Conservation (phyloP, 2,113 vertebrate species). For the Trichechus manatus region DNA sequence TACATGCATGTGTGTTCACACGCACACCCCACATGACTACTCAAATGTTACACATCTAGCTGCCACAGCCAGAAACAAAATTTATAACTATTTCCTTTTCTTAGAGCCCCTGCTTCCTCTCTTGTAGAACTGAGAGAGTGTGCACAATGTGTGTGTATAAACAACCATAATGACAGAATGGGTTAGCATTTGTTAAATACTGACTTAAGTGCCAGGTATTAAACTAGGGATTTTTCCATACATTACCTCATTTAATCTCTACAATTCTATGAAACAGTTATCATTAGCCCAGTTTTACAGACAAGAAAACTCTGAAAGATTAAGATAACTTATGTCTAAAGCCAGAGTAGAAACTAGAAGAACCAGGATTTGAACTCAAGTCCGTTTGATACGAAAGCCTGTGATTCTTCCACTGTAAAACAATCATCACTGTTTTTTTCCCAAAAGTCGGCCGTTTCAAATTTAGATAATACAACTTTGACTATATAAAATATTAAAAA, state of each 20-base stretch:
- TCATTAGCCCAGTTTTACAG: neutral
- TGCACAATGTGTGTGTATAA: neutral
- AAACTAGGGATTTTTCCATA: neutral
- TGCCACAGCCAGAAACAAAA: slow-evolving; percentile 18
- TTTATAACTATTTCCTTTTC: neutral
- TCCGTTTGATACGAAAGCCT: neutral
- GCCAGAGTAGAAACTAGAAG: neutral
- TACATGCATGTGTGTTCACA: neutral
- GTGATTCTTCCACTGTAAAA: neutral
- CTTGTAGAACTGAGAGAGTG: neutral
- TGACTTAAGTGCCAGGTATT: neutral
- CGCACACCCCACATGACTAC: neutral
- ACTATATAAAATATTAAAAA: neutral
- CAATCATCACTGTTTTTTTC: neutral
- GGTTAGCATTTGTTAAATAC: neutral
- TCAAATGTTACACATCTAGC: neutral
- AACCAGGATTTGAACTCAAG: neutral
- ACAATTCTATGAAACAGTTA: neutral
- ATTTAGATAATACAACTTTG: slow-evolving; percentile 29
- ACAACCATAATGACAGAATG: neutral
- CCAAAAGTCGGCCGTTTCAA: slow-evolving; percentile 16
- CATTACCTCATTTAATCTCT: neutral
- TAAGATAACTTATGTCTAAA: neutral
- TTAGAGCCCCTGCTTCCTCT: neutral
- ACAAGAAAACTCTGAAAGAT: neutral